Evolutionary conservation across 2,888 invertebrate genomes (phyloP), one percentile per base, ranked within the genome.

Genomic region (Deilephila elpenor): DNA sequence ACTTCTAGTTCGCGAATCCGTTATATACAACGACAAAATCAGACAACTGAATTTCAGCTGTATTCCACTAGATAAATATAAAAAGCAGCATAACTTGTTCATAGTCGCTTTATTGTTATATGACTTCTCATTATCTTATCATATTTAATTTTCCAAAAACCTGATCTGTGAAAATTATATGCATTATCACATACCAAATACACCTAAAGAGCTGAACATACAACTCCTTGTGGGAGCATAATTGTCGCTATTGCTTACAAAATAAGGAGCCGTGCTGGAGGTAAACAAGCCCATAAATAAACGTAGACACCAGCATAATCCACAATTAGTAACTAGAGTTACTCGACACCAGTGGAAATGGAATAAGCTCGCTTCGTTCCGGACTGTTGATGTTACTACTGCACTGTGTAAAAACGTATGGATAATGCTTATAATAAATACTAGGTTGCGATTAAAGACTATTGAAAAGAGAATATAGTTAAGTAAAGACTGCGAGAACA

Each of bases 221-320:
- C 44, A 44, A 44, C 44, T 44, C 11, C 44, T 44, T 44, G 44
- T 44, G 44, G 44, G 14, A 44, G 56, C n/a, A 56, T n/a, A n/a
- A 56, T 56, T 56, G 44, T 14, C 56, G 5, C n/a, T 56, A 56
- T 20, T n/a, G 37, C 64, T 64, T 64, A 64, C 14, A 37, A 37
- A 73, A 75, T 76, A 73, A 74, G 75, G 73, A 77, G 72, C 74
- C 77, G 75, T 72, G 75, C 76, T 71, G 51, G 78, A 75, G 77
- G 82, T 82, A 84, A 83, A 83, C 82, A 83, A 84, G 80, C 81
- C 79, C 79, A 84, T 82, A 85, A 82, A 85, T 83, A 84, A 82
- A 75, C 72, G 74, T 62, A 75, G 77, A 76, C 78, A 77, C 78
- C 80, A 81, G 80, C 80, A 77, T 82, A 79, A 80, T 80, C 79